Evolutionary conservation across 35 echinoderm and acorn worm genomes (phyloP).

Genomic region (Strongylocentrotus purpuratus): DNA sequence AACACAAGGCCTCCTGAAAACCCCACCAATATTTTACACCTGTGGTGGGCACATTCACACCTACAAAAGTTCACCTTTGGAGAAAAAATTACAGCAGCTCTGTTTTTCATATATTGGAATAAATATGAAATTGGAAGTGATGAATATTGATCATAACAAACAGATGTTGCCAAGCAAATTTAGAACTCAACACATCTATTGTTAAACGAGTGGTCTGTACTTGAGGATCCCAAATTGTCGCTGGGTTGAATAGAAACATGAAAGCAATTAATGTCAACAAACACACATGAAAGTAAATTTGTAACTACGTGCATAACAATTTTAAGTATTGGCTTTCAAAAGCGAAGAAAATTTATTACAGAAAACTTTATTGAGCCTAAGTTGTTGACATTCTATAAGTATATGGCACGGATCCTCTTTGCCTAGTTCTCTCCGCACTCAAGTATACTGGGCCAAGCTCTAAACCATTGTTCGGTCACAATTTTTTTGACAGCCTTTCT

Average conservation of each 20-base stretch:
- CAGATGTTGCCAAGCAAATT: not conserved
- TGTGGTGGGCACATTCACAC: not conserved
- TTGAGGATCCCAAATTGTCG: not conserved
- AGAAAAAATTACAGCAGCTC: not conserved
- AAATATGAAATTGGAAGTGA: slow-evolving; percentile 5
- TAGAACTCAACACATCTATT: not conserved
- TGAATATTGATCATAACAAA: slow-evolving; percentile 13
- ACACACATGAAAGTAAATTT: not conserved
- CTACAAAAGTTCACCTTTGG: not conserved
- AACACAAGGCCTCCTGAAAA: not conserved
- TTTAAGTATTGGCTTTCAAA: not conserved
- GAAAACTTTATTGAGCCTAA: not conserved
- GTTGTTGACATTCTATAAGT: not conserved
- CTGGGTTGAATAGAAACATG: not conserved
- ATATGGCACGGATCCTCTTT: not conserved
- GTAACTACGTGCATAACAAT: not conserved
- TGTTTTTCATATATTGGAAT: not conserved
- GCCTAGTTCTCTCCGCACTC: not conserved
- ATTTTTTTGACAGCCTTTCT: not conserved
- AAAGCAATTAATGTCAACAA: not conserved
- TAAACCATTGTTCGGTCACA: not conserved
- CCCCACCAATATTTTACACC: slow-evolving; percentile 10
- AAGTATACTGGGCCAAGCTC: not conserved
- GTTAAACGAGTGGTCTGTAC: not conserved
- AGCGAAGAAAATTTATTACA: not conserved